Evolutionary conservation across 1,140 invertebrate genomes (phyloP).

Genomic region (Araneus ventricosus): DNA sequence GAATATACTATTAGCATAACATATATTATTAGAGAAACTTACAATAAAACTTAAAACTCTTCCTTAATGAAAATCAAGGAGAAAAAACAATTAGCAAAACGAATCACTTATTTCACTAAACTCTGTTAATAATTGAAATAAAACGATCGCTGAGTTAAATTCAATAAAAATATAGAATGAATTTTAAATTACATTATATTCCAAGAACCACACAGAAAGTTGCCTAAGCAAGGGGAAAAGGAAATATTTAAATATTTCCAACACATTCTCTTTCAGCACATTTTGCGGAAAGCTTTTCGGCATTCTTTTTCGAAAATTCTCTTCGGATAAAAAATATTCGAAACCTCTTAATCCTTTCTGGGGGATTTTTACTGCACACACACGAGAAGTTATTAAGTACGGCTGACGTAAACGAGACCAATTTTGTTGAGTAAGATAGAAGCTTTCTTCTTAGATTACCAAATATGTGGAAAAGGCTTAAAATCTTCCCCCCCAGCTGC

Average conservation of each 20-base stretch:
- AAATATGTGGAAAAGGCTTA: not conserved
- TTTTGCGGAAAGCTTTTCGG: not conserved
- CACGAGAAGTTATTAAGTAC: slow-evolving; percentile 39
- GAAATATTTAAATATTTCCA: not conserved
- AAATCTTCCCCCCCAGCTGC: not conserved
- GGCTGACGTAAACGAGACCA: slow-evolving; percentile 28
- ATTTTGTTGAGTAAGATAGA: slow-evolving; percentile 31
- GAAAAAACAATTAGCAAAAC: too few relatives aligned
- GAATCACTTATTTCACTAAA: too few relatives aligned
- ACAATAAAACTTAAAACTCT: too few relatives aligned
- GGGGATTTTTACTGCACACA: slow-evolving; percentile 13
- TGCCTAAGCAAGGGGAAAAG: too few relatives aligned
- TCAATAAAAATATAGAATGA: not conserved
- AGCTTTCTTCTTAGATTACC: not conserved
- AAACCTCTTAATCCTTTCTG: slow-evolving; percentile 14
- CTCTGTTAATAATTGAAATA: too few relatives aligned
- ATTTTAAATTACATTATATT: not conserved
- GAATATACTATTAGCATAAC: too few relatives aligned
- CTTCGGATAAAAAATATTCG: not conserved
- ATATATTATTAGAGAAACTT: too few relatives aligned
- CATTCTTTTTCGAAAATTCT: not conserved
- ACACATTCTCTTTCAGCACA: not conserved
- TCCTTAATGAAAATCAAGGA: too few relatives aligned
- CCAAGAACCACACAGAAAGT: not conserved
- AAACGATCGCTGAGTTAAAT: not conserved